Evolutionary conservation across 1,140 invertebrate species (phyloP).

Genomic region (Drosophila nigromelanica): DNA sequence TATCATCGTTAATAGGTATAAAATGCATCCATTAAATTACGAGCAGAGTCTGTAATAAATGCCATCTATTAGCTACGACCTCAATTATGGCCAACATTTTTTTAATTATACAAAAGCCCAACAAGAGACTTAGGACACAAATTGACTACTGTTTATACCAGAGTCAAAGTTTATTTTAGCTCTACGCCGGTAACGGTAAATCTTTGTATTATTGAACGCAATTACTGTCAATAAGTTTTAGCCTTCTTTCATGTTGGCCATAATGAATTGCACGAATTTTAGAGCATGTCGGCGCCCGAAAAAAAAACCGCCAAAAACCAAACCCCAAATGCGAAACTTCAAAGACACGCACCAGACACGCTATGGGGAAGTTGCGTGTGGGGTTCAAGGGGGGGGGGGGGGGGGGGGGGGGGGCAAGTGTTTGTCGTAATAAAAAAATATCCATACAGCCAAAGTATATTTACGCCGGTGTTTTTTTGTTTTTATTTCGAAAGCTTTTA

Average conservation of each 20-base stretch:
- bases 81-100: slow-evolving; percentile 20
- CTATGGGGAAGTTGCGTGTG: neutral
- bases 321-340: slow-evolving; percentile 68
- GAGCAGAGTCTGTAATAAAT: slow-evolving; percentile 9
- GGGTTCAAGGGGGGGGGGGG: slow-evolving; percentile 1
- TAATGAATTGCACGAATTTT: slow-evolving; percentile 77
- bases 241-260: slow-evolving; percentile 20
- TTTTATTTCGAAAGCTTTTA: slow-evolving; percentile 65
- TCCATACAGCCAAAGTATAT: too few relatives aligned
- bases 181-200: slow-evolving; percentile 65
- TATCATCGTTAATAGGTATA: slow-evolving; percentile 2
- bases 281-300: slow-evolving; percentile 6
- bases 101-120: slow-evolving; percentile 10
- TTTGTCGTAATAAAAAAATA: too few relatives aligned
- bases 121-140: slow-evolving; percentile 60
- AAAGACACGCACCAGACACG: slow-evolving; percentile 61
- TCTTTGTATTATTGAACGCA: slow-evolving; percentile 71
- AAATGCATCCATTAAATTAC: neutral
- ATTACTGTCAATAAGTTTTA: slow-evolving; percentile 74
- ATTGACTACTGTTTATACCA: slow-evolving; percentile 44
- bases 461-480: slow-evolving; percentile 35
- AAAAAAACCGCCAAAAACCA: neutral
- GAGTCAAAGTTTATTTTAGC: slow-evolving; percentile 61
- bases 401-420: too few relatives aligned
- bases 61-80: slow-evolving; percentile 19